These are phyloP conservation scores for Balaenoptera acutorostrata DNA, from an alignment of 2,113 vertebrate species.

Conservation along the genomic window DNA sequence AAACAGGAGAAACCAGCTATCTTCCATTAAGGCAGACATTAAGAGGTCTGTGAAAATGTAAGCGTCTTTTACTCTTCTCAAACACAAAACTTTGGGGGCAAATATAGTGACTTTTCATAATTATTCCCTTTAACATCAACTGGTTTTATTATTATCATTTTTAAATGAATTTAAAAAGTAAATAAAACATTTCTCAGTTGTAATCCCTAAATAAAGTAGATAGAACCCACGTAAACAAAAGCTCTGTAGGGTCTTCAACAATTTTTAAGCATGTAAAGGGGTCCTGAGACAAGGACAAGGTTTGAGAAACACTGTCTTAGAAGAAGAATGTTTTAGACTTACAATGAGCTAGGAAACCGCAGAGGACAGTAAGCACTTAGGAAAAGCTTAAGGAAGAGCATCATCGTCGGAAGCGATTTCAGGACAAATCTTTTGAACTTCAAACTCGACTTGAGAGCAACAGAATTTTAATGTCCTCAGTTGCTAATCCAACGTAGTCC, in stretches of 20 bases:
- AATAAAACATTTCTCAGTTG: not conserved
- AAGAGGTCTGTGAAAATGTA: not conserved
- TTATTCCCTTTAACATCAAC: not conserved
- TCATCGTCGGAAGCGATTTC: constrained; percentile 79
- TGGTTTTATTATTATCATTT: not conserved
- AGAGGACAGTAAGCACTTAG: constrained; percentile 83
- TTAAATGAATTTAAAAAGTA: not conserved
- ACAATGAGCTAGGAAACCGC: not conserved
- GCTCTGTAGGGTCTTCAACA: not conserved
- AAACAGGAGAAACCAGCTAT: not conserved
- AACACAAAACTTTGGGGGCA: not conserved
- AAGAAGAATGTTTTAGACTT: not conserved
- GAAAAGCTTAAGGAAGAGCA: constrained; percentile 83
- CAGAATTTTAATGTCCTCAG: constrained; percentile 71
- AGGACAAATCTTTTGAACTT: constrained; percentile 87
- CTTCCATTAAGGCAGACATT: not conserved
- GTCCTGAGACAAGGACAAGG: not conserved
- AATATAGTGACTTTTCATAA: not conserved
- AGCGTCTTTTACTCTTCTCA: not conserved
- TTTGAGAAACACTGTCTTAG: not conserved
- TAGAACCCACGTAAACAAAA: not conserved
- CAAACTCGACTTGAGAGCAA: constrained; percentile 82
- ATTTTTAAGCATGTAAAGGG: not conserved
- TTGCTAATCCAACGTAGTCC: constrained; percentile 68
- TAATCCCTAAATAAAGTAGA: not conserved